Evolutionary conservation across 2,113 vertebrate species (phyloP).

Genomic region (Alligator sinensis): DNA sequence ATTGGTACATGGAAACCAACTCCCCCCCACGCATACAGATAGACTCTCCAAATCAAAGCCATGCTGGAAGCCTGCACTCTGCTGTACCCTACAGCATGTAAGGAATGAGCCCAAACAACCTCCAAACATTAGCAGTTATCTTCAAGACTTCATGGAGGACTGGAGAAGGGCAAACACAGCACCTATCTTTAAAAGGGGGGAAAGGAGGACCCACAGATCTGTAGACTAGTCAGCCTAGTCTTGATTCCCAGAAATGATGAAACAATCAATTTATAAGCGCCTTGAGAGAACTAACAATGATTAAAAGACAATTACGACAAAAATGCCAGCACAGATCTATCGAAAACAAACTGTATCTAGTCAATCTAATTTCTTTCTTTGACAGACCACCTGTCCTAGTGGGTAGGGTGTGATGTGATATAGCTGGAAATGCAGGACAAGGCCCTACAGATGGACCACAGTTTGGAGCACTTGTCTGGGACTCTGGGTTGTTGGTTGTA

Average conservation of each 20-base stretch:
- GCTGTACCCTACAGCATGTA: fast-evolving
- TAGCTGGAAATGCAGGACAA: fast-evolving
- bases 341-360: fast-evolving
- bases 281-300: too few relatives aligned
- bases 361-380: fast-evolving
- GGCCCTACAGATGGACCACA: not conserved
- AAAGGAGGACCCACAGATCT: too few relatives aligned
- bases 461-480: fast-evolving
- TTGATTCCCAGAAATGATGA: not conserved
- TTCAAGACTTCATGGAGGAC: not conserved
- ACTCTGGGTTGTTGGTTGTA: too few relatives aligned
- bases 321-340: not conserved
- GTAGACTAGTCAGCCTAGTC: not conserved
- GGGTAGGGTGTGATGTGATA: fast-evolving
- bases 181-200: not conserved
- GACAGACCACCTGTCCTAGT: fast-evolving
- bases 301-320: fast-evolving
- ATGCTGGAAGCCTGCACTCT: not conserved
- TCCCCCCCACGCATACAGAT: not conserved
- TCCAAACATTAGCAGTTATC: not conserved
- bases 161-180: not conserved
- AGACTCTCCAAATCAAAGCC: fast-evolving
- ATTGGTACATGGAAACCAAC: not conserved
- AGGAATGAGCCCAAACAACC: not conserved
- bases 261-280: not conserved